These are phyloP conservation scores for Scylla paramamosain DNA, from an alignment of 1,140 invertebrate genomes.

Conservation along the genomic window DNA sequence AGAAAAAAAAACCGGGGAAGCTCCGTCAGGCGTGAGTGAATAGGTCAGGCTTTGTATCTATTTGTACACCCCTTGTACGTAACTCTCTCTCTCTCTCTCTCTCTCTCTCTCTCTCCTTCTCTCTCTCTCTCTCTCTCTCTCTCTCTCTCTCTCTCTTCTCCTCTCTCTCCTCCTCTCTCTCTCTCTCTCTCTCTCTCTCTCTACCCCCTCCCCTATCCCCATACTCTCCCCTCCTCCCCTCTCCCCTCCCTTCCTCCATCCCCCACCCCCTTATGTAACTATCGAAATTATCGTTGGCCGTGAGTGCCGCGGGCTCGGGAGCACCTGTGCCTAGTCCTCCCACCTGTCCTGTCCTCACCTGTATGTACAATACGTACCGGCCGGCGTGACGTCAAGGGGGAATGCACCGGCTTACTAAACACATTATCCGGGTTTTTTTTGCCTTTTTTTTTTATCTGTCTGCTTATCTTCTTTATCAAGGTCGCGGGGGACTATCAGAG, in stretches of 20 bases:
- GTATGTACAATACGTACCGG: background rate
- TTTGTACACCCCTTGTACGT: too few species aligned
- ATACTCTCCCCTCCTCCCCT: background rate
- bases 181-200: background rate
- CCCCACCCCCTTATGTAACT: background rate
- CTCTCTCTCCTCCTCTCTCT: background rate
- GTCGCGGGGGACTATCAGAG: background rate
- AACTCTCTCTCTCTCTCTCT: too few species aligned
- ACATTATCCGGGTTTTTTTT: background rate
- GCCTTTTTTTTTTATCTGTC: background rate
- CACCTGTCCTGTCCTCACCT: background rate
- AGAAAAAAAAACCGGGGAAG: too few species aligned
- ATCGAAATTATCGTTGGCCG: background rate
- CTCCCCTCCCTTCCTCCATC: background rate
- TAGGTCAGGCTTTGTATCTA: too few species aligned
- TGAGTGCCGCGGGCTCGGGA: background rate
- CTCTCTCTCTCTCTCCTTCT: too few species aligned
- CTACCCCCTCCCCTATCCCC: background rate
- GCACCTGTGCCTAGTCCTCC: background rate
- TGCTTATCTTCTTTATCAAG: background rate
- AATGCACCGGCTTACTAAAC: background rate
- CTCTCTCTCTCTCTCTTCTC: background rate
- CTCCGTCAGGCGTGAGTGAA: too few species aligned
- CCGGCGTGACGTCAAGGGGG: background rate
- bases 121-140: too few species aligned